Evolutionary conservation across 2,797 vertebrate genomes (phyloP), one percentile per base, ranked within the genome.

Genomic region (Enteromius afrohamiltoni): DNA sequence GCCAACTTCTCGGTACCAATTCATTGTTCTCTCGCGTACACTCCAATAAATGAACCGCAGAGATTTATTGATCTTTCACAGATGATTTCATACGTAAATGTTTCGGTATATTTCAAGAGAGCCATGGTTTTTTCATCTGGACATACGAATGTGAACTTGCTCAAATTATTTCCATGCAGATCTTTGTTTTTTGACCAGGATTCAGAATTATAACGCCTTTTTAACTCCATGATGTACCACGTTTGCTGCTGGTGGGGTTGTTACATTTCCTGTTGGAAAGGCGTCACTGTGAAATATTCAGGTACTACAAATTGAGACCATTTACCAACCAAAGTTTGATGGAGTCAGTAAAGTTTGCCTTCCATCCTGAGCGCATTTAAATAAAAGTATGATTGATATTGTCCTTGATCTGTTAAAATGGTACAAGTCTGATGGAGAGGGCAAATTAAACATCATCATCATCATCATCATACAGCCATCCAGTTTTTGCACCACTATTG

Each of bases 211-310:
- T 47, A 34, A 77, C 74, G 40, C 29, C 17, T 40, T 37, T 51
- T 67, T 65, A 89, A 23, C 80, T 82, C 86, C 91, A 90, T 88
- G 79, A 88, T 31, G n/a, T 58, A 45, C 37, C 47, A 60, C 53
- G 8, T 45, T 80, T 71, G 67, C 68, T 80, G 67, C 68, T 80
- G 67, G 79, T 71, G 67, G 67, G 71, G 37, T 23, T 21, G n/a
- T 58, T 70, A 58, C n/a, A 19, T 40, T 71, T 80, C 53, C 11
- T 71, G 47, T 62, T 70, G 40, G 40, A 42, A 23, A 68, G 75
- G 31, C 82, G 21, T 49, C 82, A 83, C 85, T 83, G 79, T 80
- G 73, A 84, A 73, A 47, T 80, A 53, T 65, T 84, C 67, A 67
- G 82, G 64, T 84, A 58, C 68, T 49, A 67, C n/a, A 67, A 79